These are phyloP conservation scores for Pterobdella sp. DNA, from an alignment of 2,888 invertebrate genomes.

Conservation along the genomic window DNA sequence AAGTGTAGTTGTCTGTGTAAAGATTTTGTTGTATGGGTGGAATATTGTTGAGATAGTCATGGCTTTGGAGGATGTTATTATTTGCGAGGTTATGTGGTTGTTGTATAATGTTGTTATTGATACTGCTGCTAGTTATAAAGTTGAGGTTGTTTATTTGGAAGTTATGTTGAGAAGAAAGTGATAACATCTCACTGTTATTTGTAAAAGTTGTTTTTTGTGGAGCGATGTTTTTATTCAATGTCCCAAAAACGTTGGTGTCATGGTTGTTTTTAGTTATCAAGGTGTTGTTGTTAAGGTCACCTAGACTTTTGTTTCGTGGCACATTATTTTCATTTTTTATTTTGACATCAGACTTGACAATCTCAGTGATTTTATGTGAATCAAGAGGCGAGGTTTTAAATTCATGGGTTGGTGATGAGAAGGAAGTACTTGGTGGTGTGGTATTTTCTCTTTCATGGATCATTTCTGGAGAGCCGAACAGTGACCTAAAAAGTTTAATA, in stretches of 20 bases:
- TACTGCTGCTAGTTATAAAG: background rate
- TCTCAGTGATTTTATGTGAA: background rate
- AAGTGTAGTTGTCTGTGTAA: background rate
- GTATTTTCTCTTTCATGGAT: conserved; percentile 10
- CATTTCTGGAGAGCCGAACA: conserved; percentile 28
- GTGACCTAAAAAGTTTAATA: conserved; percentile 24
- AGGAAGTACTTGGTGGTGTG: background rate
- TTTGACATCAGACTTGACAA: background rate
- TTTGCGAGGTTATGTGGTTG: no score
- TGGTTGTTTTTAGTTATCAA: background rate
- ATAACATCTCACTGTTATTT: background rate
- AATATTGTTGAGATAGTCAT: background rate
- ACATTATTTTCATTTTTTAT: background rate
- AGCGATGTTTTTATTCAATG: background rate
- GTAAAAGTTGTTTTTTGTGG: background rate
- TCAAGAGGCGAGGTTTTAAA: background rate
- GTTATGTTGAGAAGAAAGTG: background rate
- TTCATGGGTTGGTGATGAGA: background rate
- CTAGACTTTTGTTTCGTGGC: background rate
- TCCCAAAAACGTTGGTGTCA: background rate
- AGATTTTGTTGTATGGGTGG: background rate
- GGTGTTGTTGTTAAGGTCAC: conserved; percentile 9
- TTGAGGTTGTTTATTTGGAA: background rate
- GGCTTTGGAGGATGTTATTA: background rate
- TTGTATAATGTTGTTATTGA: background rate